Evolutionary conservation across 2,888 invertebrate species (phyloP).

Genomic region (Thysanoteuthis rhombus): DNA sequence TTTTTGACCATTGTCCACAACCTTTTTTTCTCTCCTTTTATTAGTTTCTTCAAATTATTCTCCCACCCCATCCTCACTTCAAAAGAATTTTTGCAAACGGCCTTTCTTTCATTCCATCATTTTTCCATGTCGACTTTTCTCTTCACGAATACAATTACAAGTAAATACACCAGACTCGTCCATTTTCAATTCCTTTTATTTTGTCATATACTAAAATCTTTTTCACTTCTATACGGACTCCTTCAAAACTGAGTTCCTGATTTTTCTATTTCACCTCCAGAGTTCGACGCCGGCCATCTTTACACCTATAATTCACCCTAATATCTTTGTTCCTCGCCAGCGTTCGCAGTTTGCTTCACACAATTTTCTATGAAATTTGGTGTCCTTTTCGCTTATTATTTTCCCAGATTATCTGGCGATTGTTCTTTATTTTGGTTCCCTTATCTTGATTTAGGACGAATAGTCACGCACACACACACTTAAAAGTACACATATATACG

Average conservation of each 20-base stretch:
- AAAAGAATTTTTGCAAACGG: too few relatives aligned
- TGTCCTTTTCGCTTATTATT: background rate
- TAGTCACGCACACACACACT: too few relatives aligned
- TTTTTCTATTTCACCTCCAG: background rate
- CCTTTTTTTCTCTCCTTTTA: background rate
- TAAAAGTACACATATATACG: too few relatives aligned
- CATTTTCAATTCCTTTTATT: background rate
- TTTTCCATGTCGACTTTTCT: background rate
- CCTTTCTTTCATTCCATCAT: too few relatives aligned
- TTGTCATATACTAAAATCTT: background rate
- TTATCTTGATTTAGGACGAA: too few relatives aligned
- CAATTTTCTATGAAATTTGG: background rate
- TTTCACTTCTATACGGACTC: background rate
- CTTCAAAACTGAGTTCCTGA: background rate
- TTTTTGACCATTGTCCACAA: background rate
- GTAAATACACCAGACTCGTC: background rate
- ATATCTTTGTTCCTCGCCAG: background rate
- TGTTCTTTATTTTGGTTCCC: too few relatives aligned
- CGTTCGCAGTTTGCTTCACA: background rate
- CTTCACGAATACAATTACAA: background rate
- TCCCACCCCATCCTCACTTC: background rate
- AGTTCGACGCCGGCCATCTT: slow-evolving; percentile 12
- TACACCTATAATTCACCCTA: background rate
- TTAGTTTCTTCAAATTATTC: too few relatives aligned
- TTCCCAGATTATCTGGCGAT: too few relatives aligned